Conservation (phyloP, 2,113 vertebrate genomes). For the Otolemur garnettii region DNA sequence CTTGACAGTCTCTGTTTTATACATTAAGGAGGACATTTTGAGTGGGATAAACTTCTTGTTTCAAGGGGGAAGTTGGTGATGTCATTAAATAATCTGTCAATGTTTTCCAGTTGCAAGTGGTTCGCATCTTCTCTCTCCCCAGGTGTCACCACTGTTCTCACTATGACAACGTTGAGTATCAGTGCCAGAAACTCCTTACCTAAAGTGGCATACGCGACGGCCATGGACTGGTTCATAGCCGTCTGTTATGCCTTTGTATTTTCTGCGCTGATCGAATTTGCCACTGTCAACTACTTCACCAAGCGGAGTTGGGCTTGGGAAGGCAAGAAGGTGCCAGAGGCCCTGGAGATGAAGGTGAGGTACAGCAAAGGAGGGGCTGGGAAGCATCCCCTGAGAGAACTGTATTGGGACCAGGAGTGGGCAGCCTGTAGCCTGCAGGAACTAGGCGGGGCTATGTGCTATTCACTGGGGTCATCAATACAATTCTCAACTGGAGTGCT, state of each 20-base stretch:
- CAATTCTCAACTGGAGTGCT: conserved; percentile 81
- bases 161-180: conserved; percentile 99
- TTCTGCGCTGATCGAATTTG: conserved; percentile 99
- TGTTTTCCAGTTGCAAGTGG: background rate
- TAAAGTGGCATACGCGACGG: conserved; percentile 99
- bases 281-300: conserved; percentile 99
- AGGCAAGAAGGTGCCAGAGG: conserved; percentile 95
- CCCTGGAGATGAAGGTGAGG: conserved; percentile 96
- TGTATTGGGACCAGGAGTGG: conserved; percentile 84
- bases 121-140: conserved; percentile 79
- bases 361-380: background rate
- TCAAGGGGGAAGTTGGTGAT: background rate
- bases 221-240: conserved; percentile 99
- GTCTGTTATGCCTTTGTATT: conserved; percentile 99
- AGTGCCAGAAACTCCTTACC: conserved; percentile 99
- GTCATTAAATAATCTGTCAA: background rate
- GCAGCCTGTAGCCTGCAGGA: conserved; percentile 81
- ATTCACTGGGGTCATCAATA: conserved; percentile 86
- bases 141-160: conserved; percentile 99
- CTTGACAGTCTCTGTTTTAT: background rate
- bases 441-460: conserved; percentile 83
- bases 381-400: conserved; percentile 82
- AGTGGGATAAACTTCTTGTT: background rate
- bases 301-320: conserved; percentile 99
- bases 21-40: background rate